phyloP scores from a whole-genome alignment of 2,797 vertebrate species.

The Acanthurus tractus region DNA sequence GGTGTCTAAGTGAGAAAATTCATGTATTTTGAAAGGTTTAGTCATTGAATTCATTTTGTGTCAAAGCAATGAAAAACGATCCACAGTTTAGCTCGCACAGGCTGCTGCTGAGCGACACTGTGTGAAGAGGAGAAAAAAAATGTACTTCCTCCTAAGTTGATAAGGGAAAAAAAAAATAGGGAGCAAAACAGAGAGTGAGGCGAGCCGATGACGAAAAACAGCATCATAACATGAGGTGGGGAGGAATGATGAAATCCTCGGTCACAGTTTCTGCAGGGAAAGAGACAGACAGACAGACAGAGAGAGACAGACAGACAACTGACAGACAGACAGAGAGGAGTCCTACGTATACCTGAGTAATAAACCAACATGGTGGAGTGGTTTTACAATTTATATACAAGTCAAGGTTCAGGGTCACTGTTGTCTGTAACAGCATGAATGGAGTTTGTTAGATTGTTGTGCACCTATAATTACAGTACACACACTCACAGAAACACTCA shows the following conservation, averaged over 20 bases:
- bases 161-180: slow-evolving; percentile 10
- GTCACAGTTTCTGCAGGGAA: slow-evolving; percentile 45
- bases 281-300: not conserved
- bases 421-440: slow-evolving; percentile 28
- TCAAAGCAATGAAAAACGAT: slow-evolving; percentile 49
- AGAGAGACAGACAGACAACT: slow-evolving; percentile 2
- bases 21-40: slow-evolving; percentile 38
- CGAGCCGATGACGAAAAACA: slow-evolving; percentile 51
- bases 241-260: slow-evolving; percentile 55
- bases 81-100: slow-evolving; percentile 24
- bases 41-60: slow-evolving; percentile 50
- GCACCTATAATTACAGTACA: slow-evolving; percentile 55
- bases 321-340: slow-evolving; percentile 1
- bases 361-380: slow-evolving; percentile 17
- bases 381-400: slow-evolving; percentile 4
- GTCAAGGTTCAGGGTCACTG: slow-evolving; percentile 44
- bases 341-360: slow-evolving; percentile 1
- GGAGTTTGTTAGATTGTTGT: slow-evolving; percentile 48
- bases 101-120: slow-evolving; percentile 21
- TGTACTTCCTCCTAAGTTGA: slow-evolving; percentile 42
- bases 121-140: slow-evolving; percentile 45
- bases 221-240: slow-evolving; percentile 46
- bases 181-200: slow-evolving; percentile 41
- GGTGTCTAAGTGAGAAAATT: slow-evolving; percentile 6
- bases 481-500: slow-evolving; percentile 16